These are phyloP conservation scores for Setophaga petechia DNA, from an alignment of 2,113 vertebrate species.

Conservation along the genomic window DNA sequence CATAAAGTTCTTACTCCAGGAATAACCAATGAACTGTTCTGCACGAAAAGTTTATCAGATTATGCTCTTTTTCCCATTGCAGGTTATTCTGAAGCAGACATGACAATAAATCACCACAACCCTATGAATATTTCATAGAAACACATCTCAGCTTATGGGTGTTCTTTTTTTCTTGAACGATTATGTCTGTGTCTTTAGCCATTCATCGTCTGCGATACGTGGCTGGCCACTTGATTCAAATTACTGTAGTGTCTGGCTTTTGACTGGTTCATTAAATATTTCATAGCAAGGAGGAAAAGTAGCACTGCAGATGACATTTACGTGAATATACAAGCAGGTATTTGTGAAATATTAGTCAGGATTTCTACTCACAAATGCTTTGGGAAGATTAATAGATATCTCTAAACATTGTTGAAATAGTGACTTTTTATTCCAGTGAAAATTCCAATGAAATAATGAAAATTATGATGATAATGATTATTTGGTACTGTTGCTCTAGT, in stretches of 20 bases:
- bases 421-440: not conserved
- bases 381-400: not conserved
- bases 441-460: not conserved
- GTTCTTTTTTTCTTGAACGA: not conserved
- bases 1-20: not conserved
- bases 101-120: not conserved
- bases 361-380: not conserved
- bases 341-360: not conserved
- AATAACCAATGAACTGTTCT: not conserved
- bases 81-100: not conserved
- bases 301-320: not conserved
- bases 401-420: not conserved
- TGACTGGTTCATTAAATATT: conserved; percentile 23
- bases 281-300: not conserved
- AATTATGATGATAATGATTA: not conserved
- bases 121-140: conserved; percentile 39
- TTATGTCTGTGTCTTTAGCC: conserved; percentile 22
- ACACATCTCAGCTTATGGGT: not conserved
- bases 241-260: conserved; percentile 2
- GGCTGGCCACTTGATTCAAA: conserved; percentile 20
- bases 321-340: not conserved
- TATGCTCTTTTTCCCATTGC: not conserved
- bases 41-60: conserved; percentile 28
- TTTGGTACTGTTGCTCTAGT: not conserved
- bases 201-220: not conserved